phyloP scores from a whole-genome alignment of 2,113 vertebrate genomes.

The Tympanuchus pallidicinctus region DNA sequence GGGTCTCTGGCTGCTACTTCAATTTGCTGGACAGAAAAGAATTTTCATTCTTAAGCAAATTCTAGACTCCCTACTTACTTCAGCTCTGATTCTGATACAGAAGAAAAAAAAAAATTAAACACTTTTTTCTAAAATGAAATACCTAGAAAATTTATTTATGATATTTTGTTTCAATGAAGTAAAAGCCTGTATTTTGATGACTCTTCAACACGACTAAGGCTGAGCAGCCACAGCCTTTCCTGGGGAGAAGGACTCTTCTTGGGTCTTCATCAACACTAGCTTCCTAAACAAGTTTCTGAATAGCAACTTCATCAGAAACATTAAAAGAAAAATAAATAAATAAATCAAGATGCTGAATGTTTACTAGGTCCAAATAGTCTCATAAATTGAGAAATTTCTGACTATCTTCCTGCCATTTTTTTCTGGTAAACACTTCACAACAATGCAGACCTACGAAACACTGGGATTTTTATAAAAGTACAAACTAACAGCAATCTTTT shows the following conservation, averaged over 20 bases:
- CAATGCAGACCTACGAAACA: not conserved
- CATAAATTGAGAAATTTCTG: not conserved
- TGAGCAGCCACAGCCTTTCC: not conserved
- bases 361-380: not conserved
- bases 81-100: not conserved
- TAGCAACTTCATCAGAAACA: not conserved
- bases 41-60: not conserved
- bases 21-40: not conserved
- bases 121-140: not conserved
- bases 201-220: not conserved
- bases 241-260: not conserved
- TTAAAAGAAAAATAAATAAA: not conserved
- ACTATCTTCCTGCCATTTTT: not conserved
- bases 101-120: not conserved
- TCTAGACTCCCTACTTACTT: not conserved
- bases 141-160: not conserved
- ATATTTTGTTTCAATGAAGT: not conserved
- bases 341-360: accelerated
- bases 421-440: not conserved
- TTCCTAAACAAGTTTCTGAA: not conserved
- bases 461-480: not conserved
- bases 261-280: not conserved
- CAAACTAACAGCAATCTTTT: not conserved
- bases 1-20: not conserved
- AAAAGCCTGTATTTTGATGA: not conserved